Percentiles rank a stretch among this genome's conserved stretches.
These are phyloP conservation scores for Arenaria interpres DNA, from an alignment of 2,113 vertebrate genomes.

Conservation along the genomic window DNA sequence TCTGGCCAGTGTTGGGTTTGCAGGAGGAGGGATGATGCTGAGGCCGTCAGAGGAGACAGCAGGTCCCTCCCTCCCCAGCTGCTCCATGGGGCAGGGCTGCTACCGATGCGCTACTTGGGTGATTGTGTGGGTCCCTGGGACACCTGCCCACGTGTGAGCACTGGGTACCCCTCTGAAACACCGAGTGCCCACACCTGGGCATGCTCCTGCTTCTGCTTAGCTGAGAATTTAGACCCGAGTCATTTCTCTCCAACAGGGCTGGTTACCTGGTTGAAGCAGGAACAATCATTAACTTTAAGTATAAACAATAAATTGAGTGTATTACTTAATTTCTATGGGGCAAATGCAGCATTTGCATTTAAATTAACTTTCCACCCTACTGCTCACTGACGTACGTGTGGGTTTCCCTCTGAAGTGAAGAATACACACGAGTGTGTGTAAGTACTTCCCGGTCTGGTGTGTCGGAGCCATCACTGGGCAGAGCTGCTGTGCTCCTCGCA, in stretches of 20 bases:
- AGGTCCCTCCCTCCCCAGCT: background rate
- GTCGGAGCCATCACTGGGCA: accelerated
- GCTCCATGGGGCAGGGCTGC: accelerated
- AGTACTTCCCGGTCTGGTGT: accelerated
- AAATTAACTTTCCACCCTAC: background rate
- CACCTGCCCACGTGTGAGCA: accelerated
- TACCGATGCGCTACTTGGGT: background rate
- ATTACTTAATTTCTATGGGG: background rate
- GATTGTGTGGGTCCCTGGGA: background rate
- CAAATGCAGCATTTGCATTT: background rate
- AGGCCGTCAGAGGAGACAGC: too few relatives aligned
- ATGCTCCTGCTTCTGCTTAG: background rate
- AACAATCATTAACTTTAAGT: background rate
- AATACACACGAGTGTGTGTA: accelerated
- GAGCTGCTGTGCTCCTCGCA: accelerated
- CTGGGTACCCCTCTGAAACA: background rate
- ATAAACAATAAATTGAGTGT: background rate
- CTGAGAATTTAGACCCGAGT: background rate
- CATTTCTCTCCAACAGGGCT: background rate
- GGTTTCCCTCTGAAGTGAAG: background rate
- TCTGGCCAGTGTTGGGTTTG: accelerated
- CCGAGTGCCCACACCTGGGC: too few relatives aligned
- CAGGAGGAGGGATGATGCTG: background rate
- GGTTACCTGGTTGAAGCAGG: background rate
- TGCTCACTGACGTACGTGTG: accelerated